Evolutionary conservation across 1,140 invertebrate genomes (phyloP).

Genomic region (Drosophila nigromelanica): DNA sequence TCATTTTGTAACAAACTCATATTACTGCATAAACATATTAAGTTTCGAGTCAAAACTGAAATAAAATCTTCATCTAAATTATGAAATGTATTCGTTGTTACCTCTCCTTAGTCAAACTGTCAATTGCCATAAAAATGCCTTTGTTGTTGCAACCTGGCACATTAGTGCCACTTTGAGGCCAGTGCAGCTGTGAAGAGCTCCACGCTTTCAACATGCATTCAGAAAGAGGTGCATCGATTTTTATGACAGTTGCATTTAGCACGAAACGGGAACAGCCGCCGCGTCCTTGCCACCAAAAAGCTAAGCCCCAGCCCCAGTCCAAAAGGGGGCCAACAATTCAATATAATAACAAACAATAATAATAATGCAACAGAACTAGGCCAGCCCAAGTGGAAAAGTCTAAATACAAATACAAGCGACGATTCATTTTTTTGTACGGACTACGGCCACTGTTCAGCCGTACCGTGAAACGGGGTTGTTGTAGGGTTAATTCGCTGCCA

Average conservation of each 20-base stretch:
- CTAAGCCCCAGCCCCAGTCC: conserved; percentile 2
- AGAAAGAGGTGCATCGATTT: conserved; percentile 41
- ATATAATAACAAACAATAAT: conserved; percentile 61
- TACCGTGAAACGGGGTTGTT: conserved; percentile 11
- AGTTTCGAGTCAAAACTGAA: too few relatives aligned
- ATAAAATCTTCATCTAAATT: too few relatives aligned
- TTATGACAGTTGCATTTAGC: conserved; percentile 23
- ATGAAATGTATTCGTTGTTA: too few relatives aligned
- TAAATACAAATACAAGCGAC: conserved; percentile 53
- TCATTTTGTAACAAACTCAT: too few relatives aligned
- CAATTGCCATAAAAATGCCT: too few relatives aligned
- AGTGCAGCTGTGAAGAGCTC: conserved; percentile 1
- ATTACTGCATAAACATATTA: too few relatives aligned
- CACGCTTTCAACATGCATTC: conserved; percentile 14
- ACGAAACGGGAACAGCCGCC: conserved; percentile 23
- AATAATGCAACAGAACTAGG: conserved; percentile 64
- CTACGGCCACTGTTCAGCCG: conserved; percentile 27
- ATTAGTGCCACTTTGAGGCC: not conserved
- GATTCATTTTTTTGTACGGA: conserved; percentile 14
- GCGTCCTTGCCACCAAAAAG: conserved; percentile 58
- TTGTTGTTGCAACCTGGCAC: not conserved
- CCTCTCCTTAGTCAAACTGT: too few relatives aligned
- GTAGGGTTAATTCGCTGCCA: conserved; percentile 57
- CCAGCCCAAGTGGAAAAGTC: conserved; percentile 47
- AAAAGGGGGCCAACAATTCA: conserved; percentile 15